phyloP scores from a whole-genome alignment of 2,113 vertebrate genomes.

The Ginglymostoma cirratum region DNA sequence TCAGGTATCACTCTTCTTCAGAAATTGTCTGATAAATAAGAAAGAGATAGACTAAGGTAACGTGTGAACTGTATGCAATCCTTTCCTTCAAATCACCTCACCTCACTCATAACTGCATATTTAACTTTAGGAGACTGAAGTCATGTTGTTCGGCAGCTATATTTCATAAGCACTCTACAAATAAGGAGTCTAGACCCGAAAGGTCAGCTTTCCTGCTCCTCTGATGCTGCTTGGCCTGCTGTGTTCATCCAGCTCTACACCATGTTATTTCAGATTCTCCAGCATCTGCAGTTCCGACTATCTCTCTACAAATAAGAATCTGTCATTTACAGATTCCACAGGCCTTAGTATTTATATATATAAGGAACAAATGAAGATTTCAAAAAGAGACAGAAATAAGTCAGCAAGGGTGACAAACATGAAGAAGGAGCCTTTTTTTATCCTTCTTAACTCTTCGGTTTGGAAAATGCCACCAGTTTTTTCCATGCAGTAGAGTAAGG shows the following conservation, averaged over 20 bases:
- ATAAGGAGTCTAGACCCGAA: no score
- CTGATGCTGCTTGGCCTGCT: no score
- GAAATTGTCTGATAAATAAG: conserved; percentile 7
- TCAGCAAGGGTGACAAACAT: background rate
- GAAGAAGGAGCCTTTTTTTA: background rate
- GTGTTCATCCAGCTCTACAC: no score
- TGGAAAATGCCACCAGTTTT: background rate
- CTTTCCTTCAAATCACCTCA: background rate
- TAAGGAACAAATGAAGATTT: background rate
- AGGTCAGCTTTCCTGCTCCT: no score
- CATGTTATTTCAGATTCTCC: no score
- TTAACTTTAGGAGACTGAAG: background rate
- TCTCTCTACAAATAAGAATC: background rate
- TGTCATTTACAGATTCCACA: background rate
- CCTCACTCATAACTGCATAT: background rate
- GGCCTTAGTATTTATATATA: background rate
- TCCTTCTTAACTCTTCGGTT: background rate
- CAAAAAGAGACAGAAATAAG: background rate
- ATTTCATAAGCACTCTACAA: background rate
- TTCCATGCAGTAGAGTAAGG: background rate
- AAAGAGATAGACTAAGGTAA: background rate
- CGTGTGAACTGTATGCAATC: background rate
- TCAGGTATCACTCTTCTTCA: background rate
- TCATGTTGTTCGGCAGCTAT: background rate
- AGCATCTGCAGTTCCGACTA: no score